Base-by-base conservation (phyloP, 2,113 vertebrate species). In the Brienomyrus longianalis region DNA sequence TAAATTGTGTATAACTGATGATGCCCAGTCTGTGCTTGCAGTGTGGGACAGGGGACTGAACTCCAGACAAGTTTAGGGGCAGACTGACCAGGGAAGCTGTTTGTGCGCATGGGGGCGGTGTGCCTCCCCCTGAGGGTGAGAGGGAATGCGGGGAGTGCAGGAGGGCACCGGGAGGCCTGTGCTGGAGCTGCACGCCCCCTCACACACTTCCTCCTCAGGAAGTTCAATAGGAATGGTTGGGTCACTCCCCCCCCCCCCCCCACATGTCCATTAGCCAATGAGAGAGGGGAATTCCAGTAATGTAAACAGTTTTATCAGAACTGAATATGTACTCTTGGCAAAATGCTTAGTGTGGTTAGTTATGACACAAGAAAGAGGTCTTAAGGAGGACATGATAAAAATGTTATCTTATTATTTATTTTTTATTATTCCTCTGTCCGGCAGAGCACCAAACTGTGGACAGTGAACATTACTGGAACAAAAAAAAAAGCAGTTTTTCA, bases 291-390 rank as follows among this genome's bases (percentile, higher is more conserved):
- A 88, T 74, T 88, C 59, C 87, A 88, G 87, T 59, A 89, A 89
- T 83, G 74, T 80, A 83, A 89, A 89, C 48, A 89, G 39, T 27
- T 84, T 83, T 84, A 89, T 89, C 88, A 56, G 77, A 47, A 84
- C 35, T 7, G 77, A 89, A 50, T 83, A 51, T 62, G 74, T 27
- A 27, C 31, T 84, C 21, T 47, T 47, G 52, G 70, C 70, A 56
- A 83, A 89, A 43, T 43, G 6, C 27, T 83, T 6, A 89, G 54
- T 88, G 87, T 66, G 87, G 87, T 59, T 47, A 47, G 87, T 23
- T 21, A 66, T 66, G 21, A 88, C 31, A 47, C 54, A 66, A 43
- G 54, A 43, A 27, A 11, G 39, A 45, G 39, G 86, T 54, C 56
- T 2, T 43, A 23, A 88, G 52, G 87, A 62, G 35, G 54, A 87